Evolutionary conservation across 2,797 vertebrate species (phyloP).

Genomic region (Liasis olivaceus): DNA sequence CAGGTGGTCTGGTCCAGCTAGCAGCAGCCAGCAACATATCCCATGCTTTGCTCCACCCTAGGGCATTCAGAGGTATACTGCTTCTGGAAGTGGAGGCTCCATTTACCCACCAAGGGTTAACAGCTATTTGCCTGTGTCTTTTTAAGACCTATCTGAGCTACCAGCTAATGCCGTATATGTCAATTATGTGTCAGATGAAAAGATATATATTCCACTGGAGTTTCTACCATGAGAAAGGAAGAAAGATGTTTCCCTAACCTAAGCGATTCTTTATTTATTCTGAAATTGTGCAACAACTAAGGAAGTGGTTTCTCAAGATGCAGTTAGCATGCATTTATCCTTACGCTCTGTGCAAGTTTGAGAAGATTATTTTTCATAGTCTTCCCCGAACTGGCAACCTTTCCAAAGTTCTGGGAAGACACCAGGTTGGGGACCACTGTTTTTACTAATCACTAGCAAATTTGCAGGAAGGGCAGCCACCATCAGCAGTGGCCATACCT

Average conservation of each 20-base stretch:
- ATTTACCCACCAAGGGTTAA: not conserved
- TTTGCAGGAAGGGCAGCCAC: not conserved
- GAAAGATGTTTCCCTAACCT: conserved; percentile 1
- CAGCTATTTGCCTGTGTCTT: not conserved
- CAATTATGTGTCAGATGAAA: no score
- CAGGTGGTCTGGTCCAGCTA: not conserved
- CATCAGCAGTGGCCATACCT: not conserved
- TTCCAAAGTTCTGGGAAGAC: not conserved
- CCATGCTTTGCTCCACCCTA: not conserved
- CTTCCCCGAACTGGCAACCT: not conserved
- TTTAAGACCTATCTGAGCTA: not conserved
- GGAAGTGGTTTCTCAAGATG: conserved; percentile 14
- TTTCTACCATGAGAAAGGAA: not conserved
- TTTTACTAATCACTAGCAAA: not conserved
- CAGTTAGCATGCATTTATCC: not conserved
- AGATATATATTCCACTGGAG: not conserved
- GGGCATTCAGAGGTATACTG: not conserved
- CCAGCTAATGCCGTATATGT: no score
- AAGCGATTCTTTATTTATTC: conserved; percentile 2
- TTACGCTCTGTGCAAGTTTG: not conserved
- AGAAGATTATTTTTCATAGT: not conserved
- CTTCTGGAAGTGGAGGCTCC: not conserved
- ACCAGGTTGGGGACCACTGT: not conserved
- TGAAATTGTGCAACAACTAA: not conserved
- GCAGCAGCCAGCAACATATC: not conserved